Evolutionary conservation across 1,140 invertebrate species (phyloP), one percentile per base, ranked within the genome.

Genomic region (Oscheius sp.): DNA sequence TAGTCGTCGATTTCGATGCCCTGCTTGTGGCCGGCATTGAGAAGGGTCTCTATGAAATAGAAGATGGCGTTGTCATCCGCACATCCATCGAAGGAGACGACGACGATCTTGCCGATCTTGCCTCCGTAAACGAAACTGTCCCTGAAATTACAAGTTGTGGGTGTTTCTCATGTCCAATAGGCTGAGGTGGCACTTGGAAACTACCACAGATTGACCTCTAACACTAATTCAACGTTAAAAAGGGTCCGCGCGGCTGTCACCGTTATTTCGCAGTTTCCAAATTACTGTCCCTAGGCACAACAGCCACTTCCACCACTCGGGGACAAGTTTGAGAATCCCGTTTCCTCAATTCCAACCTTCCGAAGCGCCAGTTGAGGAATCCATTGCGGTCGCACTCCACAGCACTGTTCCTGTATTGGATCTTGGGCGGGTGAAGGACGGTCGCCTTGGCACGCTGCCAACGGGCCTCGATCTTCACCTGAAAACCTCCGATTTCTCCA

Each of bases 361-460:
- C n/a, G 28, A 32, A 29, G 4, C 28, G 15, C 36, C 64, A 65
- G n/a, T 73, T 72, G 66, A 42, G 26, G 20, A 35, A 4, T 28
- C 42, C 42, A 32, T 72, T 58, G 35, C 31, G 3, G 35, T 49
- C 35, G 36, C 15, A 36, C 66, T 72, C n/a, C 28, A 26, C 55
- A 26, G 69, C 23, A 20, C 20, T 23, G 26, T 1, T 23, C 3
- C 42, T 45, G 70, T 73, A 73, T 7, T 75, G 45, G 42, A 73
- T 73, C 71, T 29, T 28, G 10, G 70, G 70, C 13, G 70, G 67
- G 0, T 49, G 10, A 28, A 73, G 68, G 0, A 75, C 20, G 31
- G 23, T 31, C 4, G 23, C 68, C 4, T 4, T 15, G 23, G 49
- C 69, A 18, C 1, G 18, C 15, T 73, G 18, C 18, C 42, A 36